Evolutionary conservation across 2,113 vertebrate species (phyloP).

Genomic region (Nothobranchius furzeri): DNA sequence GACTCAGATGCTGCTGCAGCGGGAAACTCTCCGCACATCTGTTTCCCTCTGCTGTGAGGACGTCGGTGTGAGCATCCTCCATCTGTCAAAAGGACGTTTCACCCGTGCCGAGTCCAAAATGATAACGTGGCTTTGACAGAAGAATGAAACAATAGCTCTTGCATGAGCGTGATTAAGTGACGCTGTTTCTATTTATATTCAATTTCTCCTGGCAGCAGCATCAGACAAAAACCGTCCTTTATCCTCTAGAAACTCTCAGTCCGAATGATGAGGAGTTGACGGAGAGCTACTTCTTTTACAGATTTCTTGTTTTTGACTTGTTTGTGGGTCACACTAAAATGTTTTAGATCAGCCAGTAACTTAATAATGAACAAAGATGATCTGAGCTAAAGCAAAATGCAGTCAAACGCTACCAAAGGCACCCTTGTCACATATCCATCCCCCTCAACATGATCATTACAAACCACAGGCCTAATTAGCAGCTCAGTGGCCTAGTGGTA

Average conservation of each 20-base stretch:
- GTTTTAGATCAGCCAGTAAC: too few relatives aligned
- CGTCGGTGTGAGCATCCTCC: conserved; percentile 27
- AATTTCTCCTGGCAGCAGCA: conserved; percentile 35
- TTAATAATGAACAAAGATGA: too few relatives aligned
- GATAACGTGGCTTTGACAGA: conserved; percentile 35
- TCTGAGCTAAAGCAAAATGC: too few relatives aligned
- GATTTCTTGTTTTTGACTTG: too few relatives aligned
- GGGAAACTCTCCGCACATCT: conserved; percentile 76
- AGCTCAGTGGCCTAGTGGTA: too few relatives aligned
- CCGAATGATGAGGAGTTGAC: not conserved
- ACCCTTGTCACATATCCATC: too few relatives aligned
- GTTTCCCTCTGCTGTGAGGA: conserved; percentile 51
- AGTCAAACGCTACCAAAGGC: too few relatives aligned
- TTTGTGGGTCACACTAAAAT: too few relatives aligned
- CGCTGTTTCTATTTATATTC: conserved; percentile 51
- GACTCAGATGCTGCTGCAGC: conserved; percentile 71
- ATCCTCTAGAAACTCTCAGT: conserved; percentile 11
- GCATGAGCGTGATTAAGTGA: conserved; percentile 33
- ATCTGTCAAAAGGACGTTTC: conserved; percentile 27
- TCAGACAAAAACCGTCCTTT: conserved; percentile 11
- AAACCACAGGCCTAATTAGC: too few relatives aligned
- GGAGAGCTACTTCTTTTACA: too few relatives aligned
- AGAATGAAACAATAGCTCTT: conserved; percentile 22
- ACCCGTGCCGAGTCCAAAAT: conserved; percentile 31
- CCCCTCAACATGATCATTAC: too few relatives aligned